A percentile compares a stretch with the other conserved stretches of the same genome.
phyloP scores from a whole-genome alignment of 2,888 invertebrate genomes.

The Metacarcinus magister region DNA sequence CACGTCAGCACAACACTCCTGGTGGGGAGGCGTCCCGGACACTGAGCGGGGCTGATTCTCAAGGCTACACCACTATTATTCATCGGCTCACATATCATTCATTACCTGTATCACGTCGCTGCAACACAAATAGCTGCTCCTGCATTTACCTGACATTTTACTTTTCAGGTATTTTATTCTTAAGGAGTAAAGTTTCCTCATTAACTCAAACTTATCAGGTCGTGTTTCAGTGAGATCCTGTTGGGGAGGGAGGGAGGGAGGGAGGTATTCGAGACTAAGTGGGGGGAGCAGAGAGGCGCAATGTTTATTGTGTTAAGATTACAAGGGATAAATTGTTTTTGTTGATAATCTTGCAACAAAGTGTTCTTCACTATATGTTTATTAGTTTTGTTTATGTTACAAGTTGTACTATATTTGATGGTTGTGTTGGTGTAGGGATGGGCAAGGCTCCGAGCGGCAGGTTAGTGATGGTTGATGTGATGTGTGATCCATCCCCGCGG shows the following conservation, averaged over 20 bases:
- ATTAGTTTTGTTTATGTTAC: background rate
- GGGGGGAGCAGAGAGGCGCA: background rate
- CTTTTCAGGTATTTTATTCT: constrained; percentile 30
- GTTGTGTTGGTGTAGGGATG: background rate
- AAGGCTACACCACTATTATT: background rate
- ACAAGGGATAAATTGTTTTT: background rate
- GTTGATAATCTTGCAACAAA: background rate
- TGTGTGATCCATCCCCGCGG: background rate
- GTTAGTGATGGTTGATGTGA: background rate
- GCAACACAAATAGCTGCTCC: background rate
- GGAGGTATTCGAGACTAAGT: background rate
- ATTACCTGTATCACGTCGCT: background rate
- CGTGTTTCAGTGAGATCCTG: constrained; percentile 17
- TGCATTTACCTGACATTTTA: constrained; percentile 12
- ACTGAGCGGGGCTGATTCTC: background rate
- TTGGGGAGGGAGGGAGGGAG: background rate
- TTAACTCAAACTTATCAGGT: constrained; percentile 53
- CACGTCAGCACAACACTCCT: too few relatives aligned
- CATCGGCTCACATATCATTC: background rate
- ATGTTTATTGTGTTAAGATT: background rate
- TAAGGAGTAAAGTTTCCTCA: constrained; percentile 42
- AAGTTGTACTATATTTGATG: background rate
- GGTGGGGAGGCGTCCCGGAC: background rate
- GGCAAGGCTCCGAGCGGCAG: background rate
- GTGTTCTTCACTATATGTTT: background rate